A percentile compares a stretch with the other conserved stretches of the same genome.
These are phyloP conservation scores for Nebria salina DNA, from an alignment of 2,888 invertebrate species.

Conservation along the genomic window DNA sequence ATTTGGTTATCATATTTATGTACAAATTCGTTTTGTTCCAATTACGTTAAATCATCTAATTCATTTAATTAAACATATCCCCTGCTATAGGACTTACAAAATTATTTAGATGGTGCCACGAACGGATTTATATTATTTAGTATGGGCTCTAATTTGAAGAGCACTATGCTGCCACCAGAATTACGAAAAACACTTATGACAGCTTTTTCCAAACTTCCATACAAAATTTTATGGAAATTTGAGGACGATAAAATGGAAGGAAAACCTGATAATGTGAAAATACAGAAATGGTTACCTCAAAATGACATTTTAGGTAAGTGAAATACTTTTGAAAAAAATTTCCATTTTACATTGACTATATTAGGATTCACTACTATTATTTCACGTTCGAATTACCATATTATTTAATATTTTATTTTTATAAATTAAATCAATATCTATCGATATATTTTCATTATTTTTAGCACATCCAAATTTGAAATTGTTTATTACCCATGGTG, in stretches of 20 bases:
- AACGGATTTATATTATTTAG: too few species aligned
- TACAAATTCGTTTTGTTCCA: background rate
- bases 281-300: slow-evolving; percentile 62
- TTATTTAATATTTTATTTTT: too few species aligned
- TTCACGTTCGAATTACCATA: too few species aligned
- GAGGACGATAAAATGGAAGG: slow-evolving; percentile 55
- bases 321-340: too few species aligned
- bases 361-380: slow-evolving; percentile 61
- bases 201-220: slow-evolving; percentile 50
- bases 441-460: slow-evolving; percentile 48
- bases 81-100: too few species aligned
- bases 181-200: slow-evolving; percentile 49
- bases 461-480: too few species aligned
- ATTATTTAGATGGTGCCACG: too few species aligned
- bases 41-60: background rate
- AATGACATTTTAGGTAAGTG: slow-evolving; percentile 52
- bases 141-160: too few species aligned
- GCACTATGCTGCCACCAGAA: slow-evolving; percentile 40
- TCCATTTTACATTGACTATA: slow-evolving; percentile 51
- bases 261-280: slow-evolving; percentile 60
- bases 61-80: too few species aligned
- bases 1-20: too few species aligned
- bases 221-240: slow-evolving; percentile 54
- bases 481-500: too few species aligned
- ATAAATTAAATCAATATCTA: slow-evolving; percentile 30